These are phyloP conservation scores for Euphydryas editha DNA, from an alignment of 2,888 invertebrate genomes.

Conservation along the genomic window DNA sequence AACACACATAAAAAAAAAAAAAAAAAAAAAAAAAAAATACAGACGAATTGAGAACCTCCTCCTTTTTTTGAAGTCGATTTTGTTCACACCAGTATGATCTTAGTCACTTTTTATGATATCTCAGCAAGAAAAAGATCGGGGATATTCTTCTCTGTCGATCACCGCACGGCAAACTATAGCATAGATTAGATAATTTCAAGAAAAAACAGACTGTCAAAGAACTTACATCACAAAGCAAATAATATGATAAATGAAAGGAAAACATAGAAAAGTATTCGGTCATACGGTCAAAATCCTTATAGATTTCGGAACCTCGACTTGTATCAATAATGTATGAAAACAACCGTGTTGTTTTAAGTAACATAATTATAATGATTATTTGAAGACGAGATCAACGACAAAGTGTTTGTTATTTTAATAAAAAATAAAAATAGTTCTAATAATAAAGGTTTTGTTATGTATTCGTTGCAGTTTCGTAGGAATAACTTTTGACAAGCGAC, in stretches of 20 bases:
- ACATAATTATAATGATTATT: neutral
- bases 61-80: no score
- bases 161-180: no score
- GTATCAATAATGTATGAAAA: slow-evolving; percentile 15
- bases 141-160: no score
- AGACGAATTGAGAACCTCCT: no score
- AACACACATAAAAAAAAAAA: no score
- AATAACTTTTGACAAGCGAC: no score
- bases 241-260: neutral
- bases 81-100: no score
- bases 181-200: neutral
- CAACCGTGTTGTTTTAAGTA: slow-evolving; percentile 22
- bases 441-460: no score
- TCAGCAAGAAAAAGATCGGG: no score
- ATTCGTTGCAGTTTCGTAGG: neutral
- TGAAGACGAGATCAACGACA: neutral
- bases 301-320: slow-evolving; percentile 9
- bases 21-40: no score
- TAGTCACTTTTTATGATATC: no score
- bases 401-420: slow-evolving; percentile 6
- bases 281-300: neutral
- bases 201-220: neutral
- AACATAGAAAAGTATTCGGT: neutral
- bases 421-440: neutral
- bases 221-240: neutral